Conservation (phyloP, 1,140 invertebrate genomes). For the Amyelois transitella region DNA sequence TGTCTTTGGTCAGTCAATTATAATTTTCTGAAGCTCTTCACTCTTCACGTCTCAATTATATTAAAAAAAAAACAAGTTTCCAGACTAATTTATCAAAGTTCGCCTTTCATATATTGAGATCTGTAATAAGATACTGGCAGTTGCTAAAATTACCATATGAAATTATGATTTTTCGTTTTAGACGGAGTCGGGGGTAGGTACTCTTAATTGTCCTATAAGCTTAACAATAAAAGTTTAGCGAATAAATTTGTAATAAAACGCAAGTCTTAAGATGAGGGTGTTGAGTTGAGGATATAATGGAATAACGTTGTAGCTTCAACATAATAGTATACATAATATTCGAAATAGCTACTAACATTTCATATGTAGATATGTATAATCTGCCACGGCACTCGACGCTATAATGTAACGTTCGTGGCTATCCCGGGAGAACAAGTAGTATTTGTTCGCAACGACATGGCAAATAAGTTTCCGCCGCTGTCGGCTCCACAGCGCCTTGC, state of each 20-base stretch:
- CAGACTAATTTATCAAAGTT: too few relatives aligned
- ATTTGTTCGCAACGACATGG: slow-evolving; percentile 16
- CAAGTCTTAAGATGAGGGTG: not conserved
- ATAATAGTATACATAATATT: not conserved
- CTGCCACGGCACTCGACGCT: not conserved
- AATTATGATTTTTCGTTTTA: too few relatives aligned
- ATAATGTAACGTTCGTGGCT: not conserved
- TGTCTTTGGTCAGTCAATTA: not conserved
- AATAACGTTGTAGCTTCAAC: not conserved
- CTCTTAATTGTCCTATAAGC: too few relatives aligned
- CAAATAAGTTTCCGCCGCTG: slow-evolving; percentile 25
- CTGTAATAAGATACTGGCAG: too few relatives aligned
- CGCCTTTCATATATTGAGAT: too few relatives aligned
- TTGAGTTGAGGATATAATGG: not conserved
- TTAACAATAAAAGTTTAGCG: too few relatives aligned
- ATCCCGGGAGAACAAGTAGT: slow-evolving; percentile 19
- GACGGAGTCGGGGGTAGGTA: too few relatives aligned
- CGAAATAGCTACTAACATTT: not conserved
- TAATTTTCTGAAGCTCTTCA: not conserved
- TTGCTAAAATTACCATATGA: too few relatives aligned
- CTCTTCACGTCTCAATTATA: too few relatives aligned
- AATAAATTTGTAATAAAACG: too few relatives aligned
- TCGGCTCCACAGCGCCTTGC: not conserved
- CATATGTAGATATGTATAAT: not conserved
- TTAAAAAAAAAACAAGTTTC: too few relatives aligned